phyloP scores from a whole-genome alignment of 2,113 vertebrate genomes.

The Megaleporinus macrocephalus region DNA sequence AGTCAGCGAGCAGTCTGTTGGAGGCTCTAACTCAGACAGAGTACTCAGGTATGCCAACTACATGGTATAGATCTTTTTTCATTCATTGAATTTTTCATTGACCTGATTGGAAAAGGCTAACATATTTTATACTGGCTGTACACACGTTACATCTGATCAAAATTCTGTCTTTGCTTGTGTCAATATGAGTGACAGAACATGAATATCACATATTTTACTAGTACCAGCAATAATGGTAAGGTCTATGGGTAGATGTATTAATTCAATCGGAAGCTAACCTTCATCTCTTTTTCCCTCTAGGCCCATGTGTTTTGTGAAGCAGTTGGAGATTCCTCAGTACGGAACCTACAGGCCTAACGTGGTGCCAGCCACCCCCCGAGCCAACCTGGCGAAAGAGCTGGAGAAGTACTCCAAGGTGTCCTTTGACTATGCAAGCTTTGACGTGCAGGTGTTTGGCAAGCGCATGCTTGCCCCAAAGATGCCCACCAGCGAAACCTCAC shows the following conservation, averaged over 20 bases:
- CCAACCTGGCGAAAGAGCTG: constrained; percentile 98
- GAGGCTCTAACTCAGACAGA: constrained; percentile 88
- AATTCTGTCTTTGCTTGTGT: too few relatives aligned
- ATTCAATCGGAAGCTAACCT: background rate
- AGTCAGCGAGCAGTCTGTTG: constrained; percentile 83
- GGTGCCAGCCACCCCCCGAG: constrained; percentile 90
- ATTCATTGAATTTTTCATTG: background rate
- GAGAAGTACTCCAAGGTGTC: constrained; percentile 99
- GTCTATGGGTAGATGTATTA: background rate
- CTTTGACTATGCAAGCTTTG: constrained; percentile 99
- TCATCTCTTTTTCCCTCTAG: constrained; percentile 65
- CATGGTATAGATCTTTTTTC: background rate
- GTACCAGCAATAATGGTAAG: background rate
- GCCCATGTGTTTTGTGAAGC: constrained; percentile 99
- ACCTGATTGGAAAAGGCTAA: too few relatives aligned
- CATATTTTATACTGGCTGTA: too few relatives aligned
- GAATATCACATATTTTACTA: background rate
- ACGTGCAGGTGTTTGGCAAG: constrained; percentile 99
- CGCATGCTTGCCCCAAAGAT: constrained; percentile 97
- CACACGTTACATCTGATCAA: too few relatives aligned
- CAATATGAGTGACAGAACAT: background rate
- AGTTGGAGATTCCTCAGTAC: constrained; percentile 96
- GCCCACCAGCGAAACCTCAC: constrained; percentile 91
- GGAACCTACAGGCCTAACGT: constrained; percentile 92
- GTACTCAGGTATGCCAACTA: constrained; percentile 87